Evolutionary conservation across 2,113 vertebrate genomes (phyloP).

Genomic region (Anhinga anhinga): DNA sequence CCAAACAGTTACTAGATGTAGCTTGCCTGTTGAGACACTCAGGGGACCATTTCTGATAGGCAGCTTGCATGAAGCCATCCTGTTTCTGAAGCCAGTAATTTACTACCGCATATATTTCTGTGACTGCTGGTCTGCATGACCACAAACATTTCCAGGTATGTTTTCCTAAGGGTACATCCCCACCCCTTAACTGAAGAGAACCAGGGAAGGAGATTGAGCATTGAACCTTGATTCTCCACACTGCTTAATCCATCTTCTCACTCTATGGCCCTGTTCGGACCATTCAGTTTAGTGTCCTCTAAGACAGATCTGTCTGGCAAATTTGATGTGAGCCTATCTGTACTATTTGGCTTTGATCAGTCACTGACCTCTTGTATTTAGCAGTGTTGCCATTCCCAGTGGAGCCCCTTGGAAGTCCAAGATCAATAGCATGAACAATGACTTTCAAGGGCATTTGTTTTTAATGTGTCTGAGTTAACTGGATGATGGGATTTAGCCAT

Average conservation of each 20-base stretch:
- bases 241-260: background rate
- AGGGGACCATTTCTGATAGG: background rate
- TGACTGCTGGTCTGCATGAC: background rate
- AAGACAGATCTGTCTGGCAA: background rate
- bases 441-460: background rate
- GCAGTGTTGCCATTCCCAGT: background rate
- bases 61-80: background rate
- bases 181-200: background rate
- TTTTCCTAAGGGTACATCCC: background rate
- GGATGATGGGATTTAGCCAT: background rate
- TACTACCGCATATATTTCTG: background rate
- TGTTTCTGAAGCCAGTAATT: background rate
- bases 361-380: background rate
- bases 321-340: background rate
- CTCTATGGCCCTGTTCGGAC: background rate
- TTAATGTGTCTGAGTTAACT: background rate
- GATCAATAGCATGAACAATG: background rate
- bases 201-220: background rate
- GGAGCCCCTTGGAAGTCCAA: background rate
- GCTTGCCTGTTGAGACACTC: background rate
- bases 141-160: background rate
- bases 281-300: background rate
- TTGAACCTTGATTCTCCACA: background rate
- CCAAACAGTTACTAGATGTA: background rate
- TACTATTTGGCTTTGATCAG: background rate